Conservation (phyloP, 2,113 vertebrate species). For the Macrotus californicus region DNA sequence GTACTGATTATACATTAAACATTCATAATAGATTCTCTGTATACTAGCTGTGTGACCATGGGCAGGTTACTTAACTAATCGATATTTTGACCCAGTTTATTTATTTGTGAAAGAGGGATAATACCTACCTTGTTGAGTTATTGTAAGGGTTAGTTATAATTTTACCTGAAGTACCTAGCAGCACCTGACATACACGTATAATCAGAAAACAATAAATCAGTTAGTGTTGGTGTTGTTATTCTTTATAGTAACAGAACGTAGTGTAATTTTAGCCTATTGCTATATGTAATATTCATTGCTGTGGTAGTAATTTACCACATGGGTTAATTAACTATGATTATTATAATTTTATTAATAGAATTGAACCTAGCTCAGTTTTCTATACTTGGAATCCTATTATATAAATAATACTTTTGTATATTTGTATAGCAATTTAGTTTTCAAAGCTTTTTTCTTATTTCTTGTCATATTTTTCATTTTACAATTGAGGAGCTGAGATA, state of each 20-base stretch:
- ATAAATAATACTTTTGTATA: not conserved
- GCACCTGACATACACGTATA: not conserved
- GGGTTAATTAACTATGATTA: slow-evolving; percentile 19
- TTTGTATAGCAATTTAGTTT: slow-evolving; percentile 23
- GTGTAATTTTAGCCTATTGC: not conserved
- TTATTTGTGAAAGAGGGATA: not conserved
- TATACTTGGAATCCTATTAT: not conserved
- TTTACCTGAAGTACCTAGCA: not conserved
- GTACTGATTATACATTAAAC: not conserved
- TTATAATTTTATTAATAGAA: slow-evolving; percentile 32
- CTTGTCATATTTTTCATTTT: slow-evolving; percentile 25
- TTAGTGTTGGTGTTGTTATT: not conserved
- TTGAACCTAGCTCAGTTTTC: not conserved
- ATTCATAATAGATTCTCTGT: not conserved
- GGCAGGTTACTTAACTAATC: not conserved
- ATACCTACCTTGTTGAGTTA: not conserved
- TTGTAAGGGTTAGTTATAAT: not conserved
- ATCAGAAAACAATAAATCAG: not conserved
- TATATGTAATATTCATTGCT: not conserved
- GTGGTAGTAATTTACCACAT: not conserved
- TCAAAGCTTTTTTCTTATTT: slow-evolving; percentile 1
- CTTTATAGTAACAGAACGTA: not conserved
- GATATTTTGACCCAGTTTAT: not conserved
- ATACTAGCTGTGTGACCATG: not conserved
- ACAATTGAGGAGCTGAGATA: not conserved